phyloP scores from a whole-genome alignment of 2,113 vertebrate genomes.

The Perca flavescens region DNA sequence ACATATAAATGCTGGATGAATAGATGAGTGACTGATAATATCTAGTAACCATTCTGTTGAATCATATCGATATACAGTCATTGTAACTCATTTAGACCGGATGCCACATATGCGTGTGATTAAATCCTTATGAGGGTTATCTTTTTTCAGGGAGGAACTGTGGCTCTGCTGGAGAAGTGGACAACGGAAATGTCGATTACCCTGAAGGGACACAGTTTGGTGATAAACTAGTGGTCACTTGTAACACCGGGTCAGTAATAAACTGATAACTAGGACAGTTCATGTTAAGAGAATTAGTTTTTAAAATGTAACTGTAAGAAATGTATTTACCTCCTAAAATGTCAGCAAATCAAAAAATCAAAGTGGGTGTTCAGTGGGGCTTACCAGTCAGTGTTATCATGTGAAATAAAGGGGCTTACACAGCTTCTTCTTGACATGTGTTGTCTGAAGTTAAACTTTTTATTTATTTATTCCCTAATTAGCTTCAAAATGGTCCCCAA shows the following conservation, averaged over 20 bases:
- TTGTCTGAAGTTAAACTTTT: not conserved
- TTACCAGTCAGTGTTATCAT: not conserved
- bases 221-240: accelerated
- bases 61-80: not conserved
- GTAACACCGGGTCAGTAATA: conserved; percentile 25
- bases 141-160: conserved; percentile 46
- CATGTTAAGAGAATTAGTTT: not conserved
- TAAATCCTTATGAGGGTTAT: not conserved
- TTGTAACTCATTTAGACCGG: too few species aligned
- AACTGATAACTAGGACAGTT: not conserved
- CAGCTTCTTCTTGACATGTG: not conserved
- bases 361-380: not conserved
- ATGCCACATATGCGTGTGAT: too few species aligned
- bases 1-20: not conserved
- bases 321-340: not conserved
- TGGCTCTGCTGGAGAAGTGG: accelerated
- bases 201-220: conserved; percentile 27
- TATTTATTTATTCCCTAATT: not conserved
- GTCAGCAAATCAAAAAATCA: not conserved
- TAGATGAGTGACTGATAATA: not conserved
- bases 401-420: too few species aligned
- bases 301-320: not conserved
- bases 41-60: not conserved
- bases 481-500: not conserved
- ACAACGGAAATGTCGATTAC: accelerated